Evolutionary conservation across 92 coral and sea anemone genomes (phyloP), one percentile per base, ranked within the genome.

Genomic region (Ricordea florida): DNA sequence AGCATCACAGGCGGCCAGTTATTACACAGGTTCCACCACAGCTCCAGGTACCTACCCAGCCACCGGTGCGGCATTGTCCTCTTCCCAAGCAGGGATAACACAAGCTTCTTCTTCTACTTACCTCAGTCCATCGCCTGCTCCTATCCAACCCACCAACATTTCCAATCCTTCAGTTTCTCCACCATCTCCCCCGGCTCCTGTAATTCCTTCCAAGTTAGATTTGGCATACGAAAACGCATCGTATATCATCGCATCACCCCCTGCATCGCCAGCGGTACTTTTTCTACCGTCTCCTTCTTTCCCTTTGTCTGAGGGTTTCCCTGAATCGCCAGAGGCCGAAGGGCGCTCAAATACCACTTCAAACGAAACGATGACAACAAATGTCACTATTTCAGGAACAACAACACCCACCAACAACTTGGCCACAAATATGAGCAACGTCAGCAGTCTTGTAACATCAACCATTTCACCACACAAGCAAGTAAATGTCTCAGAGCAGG

Each of bases 231-330:
- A 70, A 14, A 70, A 70, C 30, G 63, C 66, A 3, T 70, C 77
- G 17, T 70, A 70, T 31, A 28, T 70, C 34, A 70, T 70, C 32
- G 77, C 77, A 10, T 53, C 77, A 13, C 66, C 77, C 40, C 77
- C 77, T 4, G 77, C 53, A 10, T 53, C 53, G n/a, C 64, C 53
- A 36, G 56, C 77, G 2, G 52, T 70, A 37, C 15, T 70, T 28
- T 70, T 70, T 29, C 80, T 61, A 21, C 69, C 80, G n/a, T 45
- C 80, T 30, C 46, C 80, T 9, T 47, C 70, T 26, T 45, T 46
- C 23, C 70, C 71, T 3, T 5, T 48, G 33, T 72, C 59, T 37
- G 44, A 7, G 44, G 14, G 44, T n/a, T n/a, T n/a, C n/a, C n/a
- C n/a, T n/a, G n/a, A n/a, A n/a, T n/a, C n/a, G n/a, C n/a, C n/a